A percentile compares a stretch with the other conserved stretches of the same genome.
These are phyloP conservation scores for Schlechtendalia chinensis DNA, from an alignment of 1,140 invertebrate genomes.

Conservation along the genomic window DNA sequence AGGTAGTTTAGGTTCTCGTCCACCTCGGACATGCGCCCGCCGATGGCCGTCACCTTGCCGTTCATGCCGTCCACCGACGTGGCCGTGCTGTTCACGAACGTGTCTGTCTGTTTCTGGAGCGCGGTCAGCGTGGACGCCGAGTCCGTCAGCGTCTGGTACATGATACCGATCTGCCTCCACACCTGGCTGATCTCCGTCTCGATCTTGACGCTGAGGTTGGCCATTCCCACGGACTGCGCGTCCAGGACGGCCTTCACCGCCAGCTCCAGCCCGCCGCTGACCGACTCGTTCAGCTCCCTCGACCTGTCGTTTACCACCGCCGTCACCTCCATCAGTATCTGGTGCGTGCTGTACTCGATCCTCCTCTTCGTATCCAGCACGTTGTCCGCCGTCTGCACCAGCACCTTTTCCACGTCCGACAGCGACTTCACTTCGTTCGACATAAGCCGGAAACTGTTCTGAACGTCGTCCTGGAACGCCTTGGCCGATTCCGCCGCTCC, in stretches of 20 bases:
- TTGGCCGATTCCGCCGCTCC: background rate
- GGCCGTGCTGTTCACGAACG: slow-evolving; percentile 78
- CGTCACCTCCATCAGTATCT: slow-evolving; percentile 77
- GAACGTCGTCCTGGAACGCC: slow-evolving; percentile 54
- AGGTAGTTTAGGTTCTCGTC: slow-evolving; percentile 83
- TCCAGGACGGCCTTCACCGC: slow-evolving; percentile 69
- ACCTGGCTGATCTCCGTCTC: slow-evolving; percentile 77
- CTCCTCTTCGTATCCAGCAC: slow-evolving; percentile 79
- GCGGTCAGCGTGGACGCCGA: slow-evolving; percentile 71
- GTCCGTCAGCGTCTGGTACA: slow-evolving; percentile 79
- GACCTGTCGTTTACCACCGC: slow-evolving; percentile 67
- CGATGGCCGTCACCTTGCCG: slow-evolving; percentile 74
- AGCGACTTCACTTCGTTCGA: slow-evolving; percentile 56
- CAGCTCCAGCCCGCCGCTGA: slow-evolving; percentile 69
- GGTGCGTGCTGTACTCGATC: slow-evolving; percentile 80
- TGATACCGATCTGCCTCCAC: slow-evolving; percentile 61
- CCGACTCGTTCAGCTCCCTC: slow-evolving; percentile 66
- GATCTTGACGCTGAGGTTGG: slow-evolving; percentile 74
- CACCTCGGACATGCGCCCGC: slow-evolving; percentile 75
- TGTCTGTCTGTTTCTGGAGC: slow-evolving; percentile 75
- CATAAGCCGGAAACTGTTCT: slow-evolving; percentile 56
- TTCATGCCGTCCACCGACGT: slow-evolving; percentile 78
- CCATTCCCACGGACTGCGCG: slow-evolving; percentile 71
- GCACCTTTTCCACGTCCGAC: slow-evolving; percentile 73
- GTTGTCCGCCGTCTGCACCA: slow-evolving; percentile 80